Conservation (phyloP, 2,888 invertebrate genomes). For the Campoletis raptor region DNA sequence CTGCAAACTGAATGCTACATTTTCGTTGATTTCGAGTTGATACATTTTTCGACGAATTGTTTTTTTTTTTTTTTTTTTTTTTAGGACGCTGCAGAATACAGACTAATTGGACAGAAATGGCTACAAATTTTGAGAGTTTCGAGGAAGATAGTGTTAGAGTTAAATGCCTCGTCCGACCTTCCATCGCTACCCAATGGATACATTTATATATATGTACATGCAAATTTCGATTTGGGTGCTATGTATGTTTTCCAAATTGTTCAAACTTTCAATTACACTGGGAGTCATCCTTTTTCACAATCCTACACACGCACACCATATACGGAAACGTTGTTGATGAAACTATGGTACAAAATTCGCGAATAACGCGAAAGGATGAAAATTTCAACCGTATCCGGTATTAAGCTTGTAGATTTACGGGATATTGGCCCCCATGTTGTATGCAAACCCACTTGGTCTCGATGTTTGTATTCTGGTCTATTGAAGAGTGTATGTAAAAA, state of each 20-base stretch:
- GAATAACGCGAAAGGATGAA: constrained; percentile 46
- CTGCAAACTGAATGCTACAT: neutral
- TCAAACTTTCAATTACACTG: constrained; percentile 54
- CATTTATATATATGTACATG: neutral
- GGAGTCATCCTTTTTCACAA: constrained; percentile 24
- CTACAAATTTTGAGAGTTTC: constrained; percentile 18
- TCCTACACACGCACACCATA: neutral
- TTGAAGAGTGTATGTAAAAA: neutral
- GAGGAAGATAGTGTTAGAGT: constrained; percentile 12
- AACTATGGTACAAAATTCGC: constrained; percentile 39
- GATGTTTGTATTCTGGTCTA: neutral
- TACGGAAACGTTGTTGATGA: constrained; percentile 29
- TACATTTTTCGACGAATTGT: constrained; percentile 15
- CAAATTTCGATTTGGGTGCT: constrained; percentile 35
- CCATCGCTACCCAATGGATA: neutral
- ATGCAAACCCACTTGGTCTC: neutral
- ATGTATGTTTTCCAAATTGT: constrained; percentile 51
- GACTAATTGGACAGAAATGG: constrained; percentile 19
- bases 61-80: too few species aligned
- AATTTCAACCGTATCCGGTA: constrained; percentile 27
- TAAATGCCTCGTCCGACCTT: constrained; percentile 12
- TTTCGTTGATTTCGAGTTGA: constrained; percentile 1
- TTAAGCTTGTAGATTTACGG: constrained; percentile 26
- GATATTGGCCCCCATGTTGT: constrained; percentile 6
- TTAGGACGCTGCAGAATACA: neutral